Conservation (phyloP, 1,140 invertebrate genomes). For the Rhynchophorus ferrugineus region DNA sequence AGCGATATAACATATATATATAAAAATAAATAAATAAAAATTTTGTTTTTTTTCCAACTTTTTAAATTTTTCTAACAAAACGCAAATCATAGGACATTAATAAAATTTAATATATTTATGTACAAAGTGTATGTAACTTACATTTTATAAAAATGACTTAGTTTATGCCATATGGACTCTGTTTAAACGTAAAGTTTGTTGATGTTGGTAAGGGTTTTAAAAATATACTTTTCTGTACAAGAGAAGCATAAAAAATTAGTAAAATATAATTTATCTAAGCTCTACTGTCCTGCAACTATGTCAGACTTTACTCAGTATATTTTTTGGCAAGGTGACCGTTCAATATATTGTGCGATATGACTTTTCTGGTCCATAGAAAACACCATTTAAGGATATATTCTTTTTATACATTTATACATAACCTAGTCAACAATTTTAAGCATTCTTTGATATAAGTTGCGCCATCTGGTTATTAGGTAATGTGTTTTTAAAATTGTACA, state of each 20-base stretch:
- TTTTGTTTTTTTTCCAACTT: background rate
- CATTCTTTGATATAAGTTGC: no score
- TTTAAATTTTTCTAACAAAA: background rate
- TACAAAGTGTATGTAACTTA: constrained; percentile 2
- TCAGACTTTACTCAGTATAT: background rate
- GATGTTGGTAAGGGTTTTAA: no score
- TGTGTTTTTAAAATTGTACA: no score
- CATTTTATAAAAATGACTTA: constrained; percentile 14
- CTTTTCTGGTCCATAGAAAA: background rate
- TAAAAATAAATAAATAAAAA: constrained; percentile 2
- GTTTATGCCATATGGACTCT: constrained; percentile 2
- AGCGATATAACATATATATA: background rate
- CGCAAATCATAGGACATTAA: background rate
- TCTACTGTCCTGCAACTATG: background rate
- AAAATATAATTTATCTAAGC: no score
- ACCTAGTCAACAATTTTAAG: no score
- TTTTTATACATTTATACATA: no score
- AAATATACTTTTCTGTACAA: background rate
- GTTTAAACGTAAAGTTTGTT: background rate
- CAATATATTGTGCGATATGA: background rate
- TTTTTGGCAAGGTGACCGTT: background rate
- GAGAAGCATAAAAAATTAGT: no score
- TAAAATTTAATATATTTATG: background rate
- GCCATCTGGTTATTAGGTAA: no score
- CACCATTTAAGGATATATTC: no score